Percentiles rank a stretch among this genome's conserved stretches.
Conservation (phyloP, 2,113 vertebrate species). For the Arizona elegans region DNA sequence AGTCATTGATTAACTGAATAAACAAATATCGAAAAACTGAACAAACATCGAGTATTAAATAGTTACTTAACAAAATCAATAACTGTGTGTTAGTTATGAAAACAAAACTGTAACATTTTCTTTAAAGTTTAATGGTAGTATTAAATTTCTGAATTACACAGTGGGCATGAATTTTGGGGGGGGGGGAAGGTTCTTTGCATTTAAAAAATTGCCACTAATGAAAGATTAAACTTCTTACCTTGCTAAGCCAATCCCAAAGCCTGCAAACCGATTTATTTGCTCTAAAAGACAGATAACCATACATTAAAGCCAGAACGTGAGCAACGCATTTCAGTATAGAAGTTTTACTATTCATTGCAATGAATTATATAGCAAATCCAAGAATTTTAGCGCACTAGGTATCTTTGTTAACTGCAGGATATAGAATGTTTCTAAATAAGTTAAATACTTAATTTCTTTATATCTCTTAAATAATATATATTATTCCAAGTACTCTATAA, state of each 20-base stretch:
- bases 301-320: conserved; percentile 24
- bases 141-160: background rate
- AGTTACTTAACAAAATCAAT: background rate
- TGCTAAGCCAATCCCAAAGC: conserved; percentile 89
- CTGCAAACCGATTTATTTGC: conserved; percentile 87
- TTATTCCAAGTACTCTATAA: background rate
- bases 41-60: background rate
- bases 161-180: rapidly evolving
- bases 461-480: background rate
- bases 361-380: background rate
- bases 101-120: background rate
- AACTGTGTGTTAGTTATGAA: background rate
- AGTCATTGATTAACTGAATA: background rate
- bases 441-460: background rate
- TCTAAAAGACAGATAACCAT: conserved; percentile 72
- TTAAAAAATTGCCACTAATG: background rate
- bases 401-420: background rate
- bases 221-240: conserved; percentile 74
- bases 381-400: background rate
- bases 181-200: background rate
- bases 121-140: background rate
- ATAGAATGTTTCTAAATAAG: background rate
- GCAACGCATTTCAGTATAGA: background rate
- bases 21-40: background rate
- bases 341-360: background rate